Percentiles rank a stretch among this genome's conserved stretches.
These are phyloP conservation scores for Gasteruption jaculator DNA, from an alignment of 2,888 invertebrate genomes.

Conservation along the genomic window DNA sequence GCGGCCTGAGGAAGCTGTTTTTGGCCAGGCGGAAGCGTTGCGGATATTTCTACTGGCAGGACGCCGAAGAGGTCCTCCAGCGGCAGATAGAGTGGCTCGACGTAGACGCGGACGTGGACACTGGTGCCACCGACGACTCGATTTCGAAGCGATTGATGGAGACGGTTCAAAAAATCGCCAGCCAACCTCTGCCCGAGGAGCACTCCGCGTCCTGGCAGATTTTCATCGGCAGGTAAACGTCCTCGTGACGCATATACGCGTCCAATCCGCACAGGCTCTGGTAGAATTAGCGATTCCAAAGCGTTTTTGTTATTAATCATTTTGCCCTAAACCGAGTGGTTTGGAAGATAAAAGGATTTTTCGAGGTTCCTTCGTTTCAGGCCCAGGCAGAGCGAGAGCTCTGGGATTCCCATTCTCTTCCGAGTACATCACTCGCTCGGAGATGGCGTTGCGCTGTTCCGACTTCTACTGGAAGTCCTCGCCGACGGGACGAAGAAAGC, in stretches of 20 bases:
- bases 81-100: constrained; percentile 53
- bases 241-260: constrained; percentile 28
- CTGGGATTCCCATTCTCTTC: constrained; percentile 52
- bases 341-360: too few species aligned
- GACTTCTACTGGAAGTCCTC: constrained; percentile 52
- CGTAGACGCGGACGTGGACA: constrained; percentile 30
- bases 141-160: constrained; percentile 45
- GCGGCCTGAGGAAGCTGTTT: too few species aligned
- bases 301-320: too few species aligned
- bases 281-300: too few species aligned
- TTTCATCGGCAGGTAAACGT: constrained; percentile 43
- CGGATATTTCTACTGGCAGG: constrained; percentile 57
- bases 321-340: too few species aligned
- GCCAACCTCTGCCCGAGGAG: constrained; percentile 51
- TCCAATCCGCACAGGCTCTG: too few species aligned
- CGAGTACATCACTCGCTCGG: constrained; percentile 58
- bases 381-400: too few species aligned
- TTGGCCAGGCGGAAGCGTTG: constrained; percentile 50
- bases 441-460: constrained; percentile 55
- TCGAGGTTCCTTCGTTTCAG: too few species aligned
- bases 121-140: constrained; percentile 33
- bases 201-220: constrained; percentile 56
- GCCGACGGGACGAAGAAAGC: constrained; percentile 52
- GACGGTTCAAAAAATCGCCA: constrained; percentile 48
- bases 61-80: constrained; percentile 41